phyloP scores from a whole-genome alignment of 2,113 vertebrate genomes.

The Xenopus borealis region DNA sequence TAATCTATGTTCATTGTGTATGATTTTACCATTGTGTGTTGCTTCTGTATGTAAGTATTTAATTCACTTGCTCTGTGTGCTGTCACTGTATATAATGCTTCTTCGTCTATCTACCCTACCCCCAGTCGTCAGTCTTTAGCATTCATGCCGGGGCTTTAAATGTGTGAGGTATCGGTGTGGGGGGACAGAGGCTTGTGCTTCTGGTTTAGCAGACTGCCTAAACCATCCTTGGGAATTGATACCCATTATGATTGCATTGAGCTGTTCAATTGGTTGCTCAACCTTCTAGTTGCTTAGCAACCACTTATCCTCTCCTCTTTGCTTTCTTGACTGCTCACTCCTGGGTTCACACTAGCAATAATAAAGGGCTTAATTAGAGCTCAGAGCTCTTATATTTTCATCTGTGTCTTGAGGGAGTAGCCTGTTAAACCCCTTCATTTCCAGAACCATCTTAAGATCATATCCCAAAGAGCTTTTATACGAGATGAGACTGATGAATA shows the following conservation, averaged over 20 bases:
- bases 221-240: slow-evolving; percentile 52
- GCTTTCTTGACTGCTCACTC: slow-evolving; percentile 48
- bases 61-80: not conserved
- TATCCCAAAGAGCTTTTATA: too few species aligned
- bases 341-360: slow-evolving; percentile 24
- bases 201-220: slow-evolving; percentile 23
- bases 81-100: slow-evolving; percentile 5
- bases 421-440: slow-evolving; percentile 3
- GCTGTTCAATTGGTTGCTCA: slow-evolving; percentile 53
- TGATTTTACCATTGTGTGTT: too few species aligned
- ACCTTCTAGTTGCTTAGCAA: slow-evolving; percentile 70
- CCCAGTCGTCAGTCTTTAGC: not conserved
- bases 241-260: slow-evolving; percentile 49
- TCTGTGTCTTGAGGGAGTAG: slow-evolving; percentile 11
- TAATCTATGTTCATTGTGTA: too few species aligned
- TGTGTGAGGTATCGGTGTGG: slow-evolving; percentile 18
- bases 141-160: not conserved
- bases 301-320: slow-evolving; percentile 47
- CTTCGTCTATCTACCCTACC: slow-evolving; percentile 48
- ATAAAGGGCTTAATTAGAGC: slow-evolving; percentile 59
- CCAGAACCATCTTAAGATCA: not conserved
- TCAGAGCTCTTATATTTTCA: slow-evolving; percentile 52
- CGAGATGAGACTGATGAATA: too few species aligned
- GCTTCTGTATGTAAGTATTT: not conserved
- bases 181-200: slow-evolving; percentile 39